These are phyloP conservation scores for Chondrilla cf. caribensis DNA, from an alignment of 37 sponge, comb jelly and placozoan genomes.

Conservation along the genomic window DNA sequence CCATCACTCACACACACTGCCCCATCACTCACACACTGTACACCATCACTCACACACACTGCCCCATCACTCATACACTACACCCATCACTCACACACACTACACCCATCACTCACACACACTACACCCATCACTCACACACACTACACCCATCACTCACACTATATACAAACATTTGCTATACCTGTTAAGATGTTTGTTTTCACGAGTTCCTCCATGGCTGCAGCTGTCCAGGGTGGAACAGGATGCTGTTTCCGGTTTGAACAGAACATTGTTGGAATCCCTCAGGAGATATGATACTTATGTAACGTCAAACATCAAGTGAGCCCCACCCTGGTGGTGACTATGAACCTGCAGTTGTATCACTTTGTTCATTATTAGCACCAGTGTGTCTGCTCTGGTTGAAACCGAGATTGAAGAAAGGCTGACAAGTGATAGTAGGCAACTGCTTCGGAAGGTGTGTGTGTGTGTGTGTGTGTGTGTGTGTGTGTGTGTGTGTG, in stretches of 20 bases:
- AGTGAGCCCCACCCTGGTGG: neutral
- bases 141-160: too few species aligned
- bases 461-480: neutral
- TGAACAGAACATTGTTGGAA: neutral
- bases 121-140: too few species aligned
- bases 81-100: neutral
- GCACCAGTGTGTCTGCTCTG: neutral
- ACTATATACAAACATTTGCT: too few species aligned
- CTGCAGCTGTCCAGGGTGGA: constrained; percentile 1
- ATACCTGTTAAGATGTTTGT: too few species aligned
- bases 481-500: neutral
- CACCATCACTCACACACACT: too few species aligned
- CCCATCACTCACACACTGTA: too few species aligned
- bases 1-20: too few species aligned
- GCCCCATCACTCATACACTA: neutral
- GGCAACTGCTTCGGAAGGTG: neutral
- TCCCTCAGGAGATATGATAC: too few species aligned
- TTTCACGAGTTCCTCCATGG: neutral
- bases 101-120: neutral
- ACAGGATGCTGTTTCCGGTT: neutral
- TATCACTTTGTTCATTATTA: neutral
- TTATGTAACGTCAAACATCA: too few species aligned
- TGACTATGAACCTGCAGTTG: neutral
- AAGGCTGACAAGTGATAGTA: too few species aligned
- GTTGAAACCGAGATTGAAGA: neutral